Evolutionary conservation across 2,888 invertebrate species (phyloP), one percentile per base, ranked within the genome.

Genomic region (Clepsis dumicolana): DNA sequence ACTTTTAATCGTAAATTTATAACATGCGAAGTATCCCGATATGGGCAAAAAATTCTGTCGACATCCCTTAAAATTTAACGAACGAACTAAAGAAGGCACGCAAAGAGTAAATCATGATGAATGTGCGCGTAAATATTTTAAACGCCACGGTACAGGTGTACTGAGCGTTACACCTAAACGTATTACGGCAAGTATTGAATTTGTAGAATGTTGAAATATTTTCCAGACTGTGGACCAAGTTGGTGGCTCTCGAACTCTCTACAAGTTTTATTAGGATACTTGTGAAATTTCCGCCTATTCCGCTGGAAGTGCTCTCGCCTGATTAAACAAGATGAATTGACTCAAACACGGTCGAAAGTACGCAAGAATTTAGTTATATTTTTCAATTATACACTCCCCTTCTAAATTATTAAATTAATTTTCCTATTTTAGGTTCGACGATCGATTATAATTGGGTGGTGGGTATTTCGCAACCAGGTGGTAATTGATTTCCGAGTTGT

Each of bases 251-350:
- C 82, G 84, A 84, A 91, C 89, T 90, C 85, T 77, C 73, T 74
- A 80, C 86, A 90, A 92, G 86, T 93, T 92, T 92, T 93, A 92
- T 93, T 92, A 87, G 91, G 92, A 92, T 92, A 92, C 93, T 93
- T 92, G 92, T 90, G 88, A 91, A 93, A 91, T 91, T 90, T 92
- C 87, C 87, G 86, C 86, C 87, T 87, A 86, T 88, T 86, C 84
- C 88, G 82, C 83, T 80, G 84, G 82, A 84, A 90, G 88, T 87
- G 89, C 86, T 90, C 83, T 82, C 89, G 90, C 83, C 84, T 91
- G 92, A 92, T 91, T 92, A 91, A 91, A 91, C 91, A 91, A 88
- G 90, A 91, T 87, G 89, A 91, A 92, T 91, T 91, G 88, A 90
- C 87, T 91, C 83, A 82, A 84, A 86, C 82, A 83, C 80, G 80